These are phyloP conservation scores for Cottoperca gobio DNA, from an alignment of 2,797 vertebrate species.

Conservation along the genomic window DNA sequence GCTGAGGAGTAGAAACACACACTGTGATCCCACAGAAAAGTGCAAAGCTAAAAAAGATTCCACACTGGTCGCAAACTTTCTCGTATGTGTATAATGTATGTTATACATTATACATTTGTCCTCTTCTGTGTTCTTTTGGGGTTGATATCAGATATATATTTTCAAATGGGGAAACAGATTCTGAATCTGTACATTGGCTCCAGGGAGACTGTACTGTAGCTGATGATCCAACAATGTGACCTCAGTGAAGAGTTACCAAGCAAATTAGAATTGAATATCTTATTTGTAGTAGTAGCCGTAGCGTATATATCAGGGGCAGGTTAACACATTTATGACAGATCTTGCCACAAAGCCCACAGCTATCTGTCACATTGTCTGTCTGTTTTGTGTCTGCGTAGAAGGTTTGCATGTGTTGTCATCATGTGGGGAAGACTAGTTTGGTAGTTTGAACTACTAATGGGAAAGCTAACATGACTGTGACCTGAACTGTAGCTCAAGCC, in stretches of 20 bases:
- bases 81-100: conserved; percentile 27
- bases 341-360: background rate
- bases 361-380: background rate
- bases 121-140: background rate
- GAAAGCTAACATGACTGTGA: background rate
- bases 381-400: background rate
- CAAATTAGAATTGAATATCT: background rate
- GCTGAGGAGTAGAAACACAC: conserved; percentile 5
- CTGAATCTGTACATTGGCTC: background rate
- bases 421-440: background rate
- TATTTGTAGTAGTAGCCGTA: background rate
- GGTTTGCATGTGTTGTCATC: background rate
- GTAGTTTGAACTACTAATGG: background rate
- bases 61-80: conserved; percentile 9
- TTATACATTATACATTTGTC: conserved; percentile 31
- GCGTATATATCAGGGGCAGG: background rate
- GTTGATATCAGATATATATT: conserved; percentile 1
- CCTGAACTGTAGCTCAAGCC: background rate
- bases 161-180: conserved; percentile 6
- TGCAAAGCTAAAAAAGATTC: conserved; percentile 12
- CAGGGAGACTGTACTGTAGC: background rate
- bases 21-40: conserved; percentile 13
- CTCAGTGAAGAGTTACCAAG: background rate
- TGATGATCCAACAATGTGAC: conserved; percentile 3
- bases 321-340: background rate